A percentile compares a stretch with the other conserved stretches of the same genome.
Evolutionary conservation across 1,140 invertebrate genomes (phyloP).

Genomic region (Drosophila teissieri): DNA sequence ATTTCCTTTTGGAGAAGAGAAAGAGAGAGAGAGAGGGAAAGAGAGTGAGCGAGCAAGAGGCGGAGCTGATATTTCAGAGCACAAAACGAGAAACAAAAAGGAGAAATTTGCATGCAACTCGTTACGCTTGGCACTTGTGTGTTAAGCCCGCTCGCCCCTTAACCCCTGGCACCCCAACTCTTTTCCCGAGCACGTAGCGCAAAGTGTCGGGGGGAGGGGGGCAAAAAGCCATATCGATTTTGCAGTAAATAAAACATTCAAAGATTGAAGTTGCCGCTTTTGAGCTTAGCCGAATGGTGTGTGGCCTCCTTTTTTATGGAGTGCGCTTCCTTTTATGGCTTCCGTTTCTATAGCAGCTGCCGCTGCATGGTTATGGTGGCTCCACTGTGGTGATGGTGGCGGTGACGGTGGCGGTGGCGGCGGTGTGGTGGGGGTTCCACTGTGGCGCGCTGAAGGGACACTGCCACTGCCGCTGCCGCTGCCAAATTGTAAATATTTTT

Average conservation of each 20-base stretch:
- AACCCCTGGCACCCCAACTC: constrained; percentile 3
- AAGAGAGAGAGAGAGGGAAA: constrained; percentile 20
- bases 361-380: constrained; percentile 57
- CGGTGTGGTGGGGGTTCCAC: constrained; percentile 5
- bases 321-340: constrained; percentile 80
- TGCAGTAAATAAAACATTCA: constrained; percentile 82
- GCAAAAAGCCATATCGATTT: constrained; percentile 79
- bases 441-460: constrained; percentile 31
- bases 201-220: not conserved
- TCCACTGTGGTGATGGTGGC: constrained; percentile 15
- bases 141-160: constrained; percentile 62
- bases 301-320: constrained; percentile 78
- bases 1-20: constrained; percentile 48
- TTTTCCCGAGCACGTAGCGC: constrained; percentile 25
- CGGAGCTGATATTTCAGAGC: constrained; percentile 63
- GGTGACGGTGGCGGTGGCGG: too few relatives aligned
- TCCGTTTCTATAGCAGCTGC: constrained; percentile 65
- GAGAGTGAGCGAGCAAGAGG: constrained; percentile 21
- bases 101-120: constrained; percentile 79
- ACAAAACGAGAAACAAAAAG: constrained; percentile 37
- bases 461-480: constrained; percentile 48
- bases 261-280: constrained; percentile 81
- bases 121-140: constrained; percentile 79
- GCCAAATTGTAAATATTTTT: constrained; percentile 82
- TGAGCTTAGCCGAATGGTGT: constrained; percentile 81